Conservation (phyloP, 2,797 vertebrate genomes). For the Hirundo rustica region DNA sequence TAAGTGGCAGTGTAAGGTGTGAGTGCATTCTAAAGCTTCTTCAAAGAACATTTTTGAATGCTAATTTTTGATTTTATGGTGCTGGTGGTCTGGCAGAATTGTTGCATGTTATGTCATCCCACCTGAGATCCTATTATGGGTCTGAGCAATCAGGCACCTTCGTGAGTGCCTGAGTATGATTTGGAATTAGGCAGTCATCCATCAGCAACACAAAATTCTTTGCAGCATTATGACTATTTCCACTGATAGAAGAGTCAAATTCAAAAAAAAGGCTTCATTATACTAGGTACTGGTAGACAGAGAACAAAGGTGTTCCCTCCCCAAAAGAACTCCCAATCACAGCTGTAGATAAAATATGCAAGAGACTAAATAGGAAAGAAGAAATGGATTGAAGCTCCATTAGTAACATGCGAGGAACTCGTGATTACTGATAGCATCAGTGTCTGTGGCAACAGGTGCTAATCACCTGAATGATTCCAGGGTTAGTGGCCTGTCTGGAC, state of each 20-base stretch:
- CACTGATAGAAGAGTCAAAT: background rate
- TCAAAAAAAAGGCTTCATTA: background rate
- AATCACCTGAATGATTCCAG: background rate
- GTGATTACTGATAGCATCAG: background rate
- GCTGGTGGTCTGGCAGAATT: background rate
- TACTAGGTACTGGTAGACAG: background rate
- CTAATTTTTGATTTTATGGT: background rate
- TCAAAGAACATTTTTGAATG: background rate
- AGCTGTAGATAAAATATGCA: background rate
- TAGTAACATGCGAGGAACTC: background rate
- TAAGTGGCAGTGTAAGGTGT: background rate
- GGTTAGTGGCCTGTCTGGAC: background rate
- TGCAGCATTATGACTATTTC: background rate
- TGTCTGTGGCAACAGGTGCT: background rate
- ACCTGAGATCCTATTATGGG: background rate
- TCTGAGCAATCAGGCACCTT: background rate
- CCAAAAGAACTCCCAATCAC: background rate
- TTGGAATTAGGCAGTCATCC: background rate
- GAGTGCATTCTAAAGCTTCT: background rate
- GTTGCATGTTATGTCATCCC: background rate
- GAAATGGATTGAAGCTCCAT: background rate
- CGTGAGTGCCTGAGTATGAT: background rate
- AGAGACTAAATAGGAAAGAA: background rate
- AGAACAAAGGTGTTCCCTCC: background rate
- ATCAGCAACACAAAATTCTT: background rate